Conservation (phyloP, 2,113 vertebrate genomes). For the Petrocephalus microphthalmus region DNA sequence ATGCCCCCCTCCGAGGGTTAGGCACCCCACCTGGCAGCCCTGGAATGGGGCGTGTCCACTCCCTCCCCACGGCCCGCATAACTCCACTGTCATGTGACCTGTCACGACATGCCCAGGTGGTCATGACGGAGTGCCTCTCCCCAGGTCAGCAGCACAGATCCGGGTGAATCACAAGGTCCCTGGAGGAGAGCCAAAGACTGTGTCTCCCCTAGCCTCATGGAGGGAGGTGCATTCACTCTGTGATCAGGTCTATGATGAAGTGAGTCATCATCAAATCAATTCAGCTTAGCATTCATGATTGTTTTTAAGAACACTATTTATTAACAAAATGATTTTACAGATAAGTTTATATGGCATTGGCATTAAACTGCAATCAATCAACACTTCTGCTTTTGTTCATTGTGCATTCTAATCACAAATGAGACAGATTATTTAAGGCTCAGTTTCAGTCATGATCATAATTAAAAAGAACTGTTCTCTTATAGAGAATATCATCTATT, state of each 20-base stretch:
- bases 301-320: not conserved
- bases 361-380: no score
- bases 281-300: no score
- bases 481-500: not conserved
- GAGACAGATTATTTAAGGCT: no score
- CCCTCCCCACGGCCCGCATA: constrained; percentile 6
- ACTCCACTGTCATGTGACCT: constrained; percentile 1
- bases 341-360: no score
- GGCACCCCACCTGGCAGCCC: not conserved
- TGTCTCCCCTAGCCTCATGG: not conserved
- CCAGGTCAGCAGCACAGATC: not conserved
- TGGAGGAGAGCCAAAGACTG: not conserved
- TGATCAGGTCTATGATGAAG: not conserved
- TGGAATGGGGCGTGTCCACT: not conserved
- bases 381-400: no score
- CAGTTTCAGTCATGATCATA: not conserved
- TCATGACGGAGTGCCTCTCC: not conserved
- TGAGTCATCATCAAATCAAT: not conserved
- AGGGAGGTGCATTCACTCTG: not conserved
- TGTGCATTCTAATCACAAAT: no score
- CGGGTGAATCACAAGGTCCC: not conserved
- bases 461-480: not conserved
- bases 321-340: not conserved
- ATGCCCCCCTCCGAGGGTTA: not conserved
- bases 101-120: constrained; percentile 19